phyloP scores from a whole-genome alignment of 35 echinoderm and acorn worm genomes.

The Strongylocentrotus purpuratus region DNA sequence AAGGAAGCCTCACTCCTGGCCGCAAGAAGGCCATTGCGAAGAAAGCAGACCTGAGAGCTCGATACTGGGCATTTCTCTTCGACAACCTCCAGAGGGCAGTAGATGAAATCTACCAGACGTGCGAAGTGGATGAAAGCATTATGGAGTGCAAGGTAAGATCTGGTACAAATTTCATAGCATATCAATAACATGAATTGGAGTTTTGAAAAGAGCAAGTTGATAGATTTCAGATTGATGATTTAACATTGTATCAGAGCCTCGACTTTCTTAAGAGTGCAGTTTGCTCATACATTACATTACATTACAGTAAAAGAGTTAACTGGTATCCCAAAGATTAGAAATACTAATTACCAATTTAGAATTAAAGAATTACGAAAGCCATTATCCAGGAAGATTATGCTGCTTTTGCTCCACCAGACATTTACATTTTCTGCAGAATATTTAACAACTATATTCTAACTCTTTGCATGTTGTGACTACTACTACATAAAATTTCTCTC shows the following conservation, averaged over 20 bases:
- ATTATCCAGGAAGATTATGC: no score
- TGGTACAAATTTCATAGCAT: not conserved
- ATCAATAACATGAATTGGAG: no score
- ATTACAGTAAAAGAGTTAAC: not conserved
- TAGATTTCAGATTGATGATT: not conserved
- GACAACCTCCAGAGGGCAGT: slow-evolving; percentile 96
- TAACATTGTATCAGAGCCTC: no score
- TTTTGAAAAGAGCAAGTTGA: not conserved
- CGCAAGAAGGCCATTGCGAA: slow-evolving; percentile 56
- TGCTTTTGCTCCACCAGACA: no score
- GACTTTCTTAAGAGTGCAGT: no score
- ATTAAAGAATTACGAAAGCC: no score
- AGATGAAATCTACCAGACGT: slow-evolving; percentile 98
- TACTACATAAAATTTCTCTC: no score
- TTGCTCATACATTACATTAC: not conserved
- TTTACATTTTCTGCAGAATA: no score
- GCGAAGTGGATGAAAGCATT: slow-evolving; percentile 98
- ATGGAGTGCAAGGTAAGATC: slow-evolving; percentile 93
- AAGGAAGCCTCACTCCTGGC: slow-evolving; percentile 1
- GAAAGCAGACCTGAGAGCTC: slow-evolving; percentile 90
- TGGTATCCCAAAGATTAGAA: no score
- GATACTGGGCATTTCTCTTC: slow-evolving; percentile 98
- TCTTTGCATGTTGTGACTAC: no score
- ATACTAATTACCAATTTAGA: no score
- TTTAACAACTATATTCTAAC: no score